phyloP scores from a whole-genome alignment of 2,113 vertebrate genomes.

The Pedetes capensis region DNA sequence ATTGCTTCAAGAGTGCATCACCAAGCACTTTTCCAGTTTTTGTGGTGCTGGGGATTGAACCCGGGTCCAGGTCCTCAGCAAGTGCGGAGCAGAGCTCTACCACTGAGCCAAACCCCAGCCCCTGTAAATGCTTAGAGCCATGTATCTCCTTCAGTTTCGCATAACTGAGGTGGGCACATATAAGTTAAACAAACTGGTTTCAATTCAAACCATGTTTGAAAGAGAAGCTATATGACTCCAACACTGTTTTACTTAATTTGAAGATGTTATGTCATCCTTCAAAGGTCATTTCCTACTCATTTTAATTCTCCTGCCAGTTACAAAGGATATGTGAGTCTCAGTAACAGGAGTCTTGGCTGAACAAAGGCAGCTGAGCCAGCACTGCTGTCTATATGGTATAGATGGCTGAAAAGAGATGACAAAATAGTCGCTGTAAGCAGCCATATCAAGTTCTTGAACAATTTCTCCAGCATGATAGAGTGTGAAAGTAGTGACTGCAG shows the following conservation, averaged over 20 bases:
- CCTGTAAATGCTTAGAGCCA: no score
- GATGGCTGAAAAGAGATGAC: neutral
- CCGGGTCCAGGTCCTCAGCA: no score
- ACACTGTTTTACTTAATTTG: neutral
- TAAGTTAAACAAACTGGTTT: neutral
- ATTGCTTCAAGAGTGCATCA: no score
- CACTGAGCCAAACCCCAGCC: no score
- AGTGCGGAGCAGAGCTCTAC: no score
- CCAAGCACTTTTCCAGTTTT: no score
- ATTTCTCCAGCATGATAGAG: neutral
- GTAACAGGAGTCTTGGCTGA: neutral
- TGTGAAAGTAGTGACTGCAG: neutral
- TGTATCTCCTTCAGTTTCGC: neutral
- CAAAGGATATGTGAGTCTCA: neutral
- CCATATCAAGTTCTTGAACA: neutral
- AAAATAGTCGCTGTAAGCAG: neutral
- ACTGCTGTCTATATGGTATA: neutral
- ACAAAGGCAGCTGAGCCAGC: neutral
- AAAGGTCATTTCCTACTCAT: neutral
- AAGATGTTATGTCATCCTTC: neutral
- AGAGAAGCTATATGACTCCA: neutral
- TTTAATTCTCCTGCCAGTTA: neutral
- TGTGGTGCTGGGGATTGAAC: no score
- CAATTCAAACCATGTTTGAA: neutral
- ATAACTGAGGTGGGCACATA: neutral